These are phyloP conservation scores for Neostethus bicornis DNA, from an alignment of 2,797 vertebrate genomes.

Conservation along the genomic window DNA sequence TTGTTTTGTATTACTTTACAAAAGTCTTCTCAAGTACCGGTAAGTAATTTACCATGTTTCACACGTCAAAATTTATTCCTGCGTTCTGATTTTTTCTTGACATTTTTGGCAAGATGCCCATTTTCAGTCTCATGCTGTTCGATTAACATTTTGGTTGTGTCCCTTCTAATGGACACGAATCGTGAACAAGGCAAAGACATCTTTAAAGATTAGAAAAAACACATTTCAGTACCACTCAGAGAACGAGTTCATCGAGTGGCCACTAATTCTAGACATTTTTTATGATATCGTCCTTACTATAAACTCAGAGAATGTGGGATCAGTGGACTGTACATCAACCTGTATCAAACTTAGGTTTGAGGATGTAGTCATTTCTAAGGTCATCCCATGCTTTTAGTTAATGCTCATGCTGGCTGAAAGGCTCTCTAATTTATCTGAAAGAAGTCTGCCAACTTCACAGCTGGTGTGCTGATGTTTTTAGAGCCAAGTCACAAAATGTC, in stretches of 20 bases:
- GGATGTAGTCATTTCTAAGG: slow-evolving; percentile 22
- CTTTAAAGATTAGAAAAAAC: too few relatives aligned
- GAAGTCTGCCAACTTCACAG: neutral
- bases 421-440: neutral
- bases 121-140: too few relatives aligned
- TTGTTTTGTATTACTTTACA: too few relatives aligned
- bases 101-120: too few relatives aligned
- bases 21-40: too few relatives aligned
- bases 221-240: too few relatives aligned
- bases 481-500: neutral
- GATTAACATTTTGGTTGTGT: too few relatives aligned
- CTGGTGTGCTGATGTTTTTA: neutral
- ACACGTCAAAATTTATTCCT: too few relatives aligned
- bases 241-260: slow-evolving; percentile 9
- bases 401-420: neutral
- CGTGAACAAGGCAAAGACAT: too few relatives aligned
- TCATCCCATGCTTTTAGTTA: slow-evolving; percentile 3
- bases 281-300: slow-evolving; percentile 11
- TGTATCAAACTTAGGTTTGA: slow-evolving; percentile 20
- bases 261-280: neutral
- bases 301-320: slow-evolving; percentile 33
- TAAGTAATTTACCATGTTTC: too few relatives aligned
- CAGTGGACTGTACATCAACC: slow-evolving; percentile 31
- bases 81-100: too few relatives aligned
- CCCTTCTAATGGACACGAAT: too few relatives aligned